These are phyloP conservation scores for Orchestes rusci DNA, from an alignment of 2,888 invertebrate genomes.

Conservation along the genomic window DNA sequence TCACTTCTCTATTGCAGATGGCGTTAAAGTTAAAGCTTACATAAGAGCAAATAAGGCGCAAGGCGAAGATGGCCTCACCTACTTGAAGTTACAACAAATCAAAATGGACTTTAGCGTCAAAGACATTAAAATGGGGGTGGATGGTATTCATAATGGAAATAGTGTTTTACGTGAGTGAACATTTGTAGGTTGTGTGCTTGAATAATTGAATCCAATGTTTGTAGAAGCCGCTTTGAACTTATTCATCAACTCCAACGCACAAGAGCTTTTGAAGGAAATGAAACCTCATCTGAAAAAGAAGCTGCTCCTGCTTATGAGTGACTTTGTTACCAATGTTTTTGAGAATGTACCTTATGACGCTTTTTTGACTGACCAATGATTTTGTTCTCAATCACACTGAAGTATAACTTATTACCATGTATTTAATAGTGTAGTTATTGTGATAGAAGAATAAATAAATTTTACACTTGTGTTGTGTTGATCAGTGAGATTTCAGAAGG, in stretches of 20 bases:
- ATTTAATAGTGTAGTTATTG: not conserved
- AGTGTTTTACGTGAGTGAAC: conserved; percentile 68
- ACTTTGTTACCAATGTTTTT: conserved; percentile 69
- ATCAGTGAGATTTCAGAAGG: no score
- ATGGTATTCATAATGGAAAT: conserved; percentile 75
- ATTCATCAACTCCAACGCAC: conserved; percentile 80
- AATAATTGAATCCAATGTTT: no score
- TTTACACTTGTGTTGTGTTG: no score
- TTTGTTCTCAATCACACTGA: no score
- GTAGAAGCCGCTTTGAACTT: conserved; percentile 78
- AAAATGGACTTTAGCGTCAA: conserved; percentile 83
- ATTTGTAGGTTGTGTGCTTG: not conserved
- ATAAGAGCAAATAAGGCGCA: conserved; percentile 63
- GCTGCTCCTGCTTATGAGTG: conserved; percentile 65
- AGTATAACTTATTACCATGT: not conserved
- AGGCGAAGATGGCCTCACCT: conserved; percentile 56
- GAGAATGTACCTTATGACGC: conserved; percentile 70
- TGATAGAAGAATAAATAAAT: conserved; percentile 1
- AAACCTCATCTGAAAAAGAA: conserved; percentile 75
- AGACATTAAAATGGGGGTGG: conserved; percentile 78
- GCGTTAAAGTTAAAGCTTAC: conserved; percentile 77
- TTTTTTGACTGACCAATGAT: no score
- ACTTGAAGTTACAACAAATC: conserved; percentile 64
- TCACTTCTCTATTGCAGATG: conserved; percentile 48
- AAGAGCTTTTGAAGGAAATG: conserved; percentile 80